phyloP scores from a whole-genome alignment of 2,888 invertebrate species.

The Heliconius ismenius region DNA sequence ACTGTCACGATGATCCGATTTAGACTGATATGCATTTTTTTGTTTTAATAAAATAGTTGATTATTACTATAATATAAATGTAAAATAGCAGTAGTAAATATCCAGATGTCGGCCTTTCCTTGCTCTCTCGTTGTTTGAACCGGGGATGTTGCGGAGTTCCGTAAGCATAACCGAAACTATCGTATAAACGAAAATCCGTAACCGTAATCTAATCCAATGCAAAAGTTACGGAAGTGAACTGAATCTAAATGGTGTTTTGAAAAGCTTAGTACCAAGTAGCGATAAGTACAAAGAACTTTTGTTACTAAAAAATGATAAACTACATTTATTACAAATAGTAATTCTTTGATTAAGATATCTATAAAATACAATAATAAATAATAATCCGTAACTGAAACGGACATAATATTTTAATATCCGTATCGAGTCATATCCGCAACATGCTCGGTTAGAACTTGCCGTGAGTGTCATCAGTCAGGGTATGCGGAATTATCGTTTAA shows the following conservation, averaged over 20 bases:
- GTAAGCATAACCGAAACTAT: background rate
- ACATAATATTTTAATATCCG: background rate
- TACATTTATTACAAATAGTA: background rate
- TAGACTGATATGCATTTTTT: conserved; percentile 69
- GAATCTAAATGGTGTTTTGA: background rate
- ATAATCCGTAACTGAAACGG: background rate
- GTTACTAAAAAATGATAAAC: background rate
- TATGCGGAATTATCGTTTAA: conserved; percentile 65
- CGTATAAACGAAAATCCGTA: background rate
- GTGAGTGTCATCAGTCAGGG: conserved; percentile 63
- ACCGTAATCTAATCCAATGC: background rate
- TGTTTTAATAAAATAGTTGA: conserved; percentile 62
- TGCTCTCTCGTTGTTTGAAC: conserved; percentile 66
- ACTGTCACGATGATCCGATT: conserved; percentile 49
- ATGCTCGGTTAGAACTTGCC: conserved; percentile 56
- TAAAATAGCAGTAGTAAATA: conserved; percentile 36
- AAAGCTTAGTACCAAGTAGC: background rate
- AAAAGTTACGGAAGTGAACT: background rate
- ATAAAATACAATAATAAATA: background rate
- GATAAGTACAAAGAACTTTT: background rate
- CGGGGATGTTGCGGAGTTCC: background rate
- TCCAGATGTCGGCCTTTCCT: conserved; percentile 62
- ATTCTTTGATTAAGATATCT: background rate
- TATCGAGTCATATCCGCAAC: background rate
- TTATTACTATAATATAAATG: conserved; percentile 28